Evolutionary conservation across 2,888 invertebrate genomes (phyloP), one percentile per base, ranked within the genome.

Genomic region (Clivina fossor): DNA sequence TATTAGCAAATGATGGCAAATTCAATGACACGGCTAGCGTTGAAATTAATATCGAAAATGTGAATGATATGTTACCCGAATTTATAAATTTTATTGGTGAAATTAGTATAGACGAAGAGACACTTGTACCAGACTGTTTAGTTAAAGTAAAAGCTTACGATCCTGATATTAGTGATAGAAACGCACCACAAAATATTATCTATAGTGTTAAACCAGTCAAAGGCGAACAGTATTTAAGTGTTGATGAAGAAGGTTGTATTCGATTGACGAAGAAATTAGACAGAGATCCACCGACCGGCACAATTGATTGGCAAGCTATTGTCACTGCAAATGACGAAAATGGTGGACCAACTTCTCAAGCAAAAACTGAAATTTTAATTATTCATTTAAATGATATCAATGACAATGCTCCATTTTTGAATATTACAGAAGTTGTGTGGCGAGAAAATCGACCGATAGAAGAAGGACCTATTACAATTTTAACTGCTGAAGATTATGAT

Each of bases 21-120:
- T 90, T 82, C 69, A 86, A 90, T 61, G 93, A 92, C 67, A 84
- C 84, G 53, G 88, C 93, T 0, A 84, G 81, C 63, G 94, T 96
- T 0, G 82, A 85, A 44, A 92, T 96, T 43, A 84, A 86, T 63
- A 88, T 95, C 48, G 86, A 85, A 63, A 90, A 97, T 71, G 86
- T 94, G 38, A 97, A 97, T 69, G 97, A 97, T 70, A 93, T 95
- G 71, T 85, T 87, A 0, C 97, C 97, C 0, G 82, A 86, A 1
- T 96, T 97, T 68, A 72, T 77, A 19, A 73, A 82, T 41, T 84
- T 84, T 46, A 79, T 85, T 44, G 86, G 85, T 65, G 84, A 84
- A 48, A 86, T 85, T 44, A 85, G 83, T 1, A 88, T 92, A 57
- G 76, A 80, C 41, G 92, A 92, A 68, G 92, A 93, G 68, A 79